phyloP scores from a whole-genome alignment of 1,140 invertebrate species.

The Drosophila persimilis region DNA sequence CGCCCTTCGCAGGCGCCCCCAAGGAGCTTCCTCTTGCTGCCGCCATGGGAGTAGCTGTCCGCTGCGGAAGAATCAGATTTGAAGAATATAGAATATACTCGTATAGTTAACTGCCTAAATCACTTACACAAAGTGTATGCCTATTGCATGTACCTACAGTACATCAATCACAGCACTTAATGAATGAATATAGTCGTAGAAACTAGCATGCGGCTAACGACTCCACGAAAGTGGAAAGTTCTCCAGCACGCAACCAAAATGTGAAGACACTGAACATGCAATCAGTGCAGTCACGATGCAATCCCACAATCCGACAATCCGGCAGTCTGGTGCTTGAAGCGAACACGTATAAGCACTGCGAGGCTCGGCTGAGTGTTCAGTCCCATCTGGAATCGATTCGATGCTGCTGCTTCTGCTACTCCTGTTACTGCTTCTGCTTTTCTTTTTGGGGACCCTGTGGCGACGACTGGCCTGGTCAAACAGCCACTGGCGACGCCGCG shows the following conservation, averaged over 20 bases:
- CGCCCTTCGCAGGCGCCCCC: constrained; percentile 61
- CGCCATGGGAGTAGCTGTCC: constrained; percentile 49
- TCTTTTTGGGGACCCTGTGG: not conserved
- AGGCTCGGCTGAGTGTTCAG: too few species aligned
- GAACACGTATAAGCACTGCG: too few species aligned
- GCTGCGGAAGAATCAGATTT: constrained; percentile 14
- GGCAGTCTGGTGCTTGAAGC: too few species aligned
- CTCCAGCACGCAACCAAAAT: constrained; percentile 7
- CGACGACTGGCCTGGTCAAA: not conserved
- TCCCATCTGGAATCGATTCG: not conserved
- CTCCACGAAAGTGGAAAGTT: not conserved
- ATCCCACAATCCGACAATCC: too few species aligned
- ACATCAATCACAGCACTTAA: too few species aligned
- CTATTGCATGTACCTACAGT: too few species aligned
- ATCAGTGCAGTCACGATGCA: too few species aligned
- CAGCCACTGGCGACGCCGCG: constrained; percentile 40
- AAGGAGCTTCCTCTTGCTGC: constrained; percentile 58
- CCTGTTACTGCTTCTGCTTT: not conserved
- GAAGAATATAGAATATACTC: not conserved
- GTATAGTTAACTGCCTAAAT: too few species aligned
- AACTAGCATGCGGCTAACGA: constrained; percentile 31
- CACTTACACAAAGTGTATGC: too few species aligned
- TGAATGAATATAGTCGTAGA: too few species aligned
- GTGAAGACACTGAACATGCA: not conserved
- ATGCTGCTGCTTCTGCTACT: constrained; percentile 10